Conservation (phyloP, 2,113 vertebrate genomes). For the Copsychus sechellarum region DNA sequence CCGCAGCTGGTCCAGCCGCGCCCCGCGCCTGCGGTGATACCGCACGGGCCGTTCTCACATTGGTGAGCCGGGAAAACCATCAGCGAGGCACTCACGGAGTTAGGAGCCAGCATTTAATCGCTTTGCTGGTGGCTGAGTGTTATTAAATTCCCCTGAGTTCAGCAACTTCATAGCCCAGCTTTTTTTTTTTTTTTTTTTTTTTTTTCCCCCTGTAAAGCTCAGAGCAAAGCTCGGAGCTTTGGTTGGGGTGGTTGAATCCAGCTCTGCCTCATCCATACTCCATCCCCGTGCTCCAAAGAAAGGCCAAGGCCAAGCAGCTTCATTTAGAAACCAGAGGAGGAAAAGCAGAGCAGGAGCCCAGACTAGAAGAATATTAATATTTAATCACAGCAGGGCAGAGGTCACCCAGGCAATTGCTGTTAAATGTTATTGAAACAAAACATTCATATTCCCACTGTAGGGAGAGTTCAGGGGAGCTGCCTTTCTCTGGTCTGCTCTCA, state of each 20-base stretch:
- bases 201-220: neutral
- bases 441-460: neutral
- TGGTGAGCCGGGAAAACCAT: neutral
- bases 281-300: neutral
- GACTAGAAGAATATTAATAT: constrained; percentile 54
- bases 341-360: neutral
- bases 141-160: constrained; percentile 35
- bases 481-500: neutral
- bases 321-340: neutral
- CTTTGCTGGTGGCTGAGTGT: constrained; percentile 9
- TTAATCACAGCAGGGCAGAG: constrained; percentile 49
- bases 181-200: neutral
- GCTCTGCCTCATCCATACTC: neutral
- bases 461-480: neutral
- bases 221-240: neutral
- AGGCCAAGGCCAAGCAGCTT: neutral
- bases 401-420: constrained; percentile 40
- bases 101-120: constrained; percentile 1
- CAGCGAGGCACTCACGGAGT: constrained; percentile 30
- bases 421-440: constrained; percentile 68
- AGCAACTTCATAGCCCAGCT: neutral
- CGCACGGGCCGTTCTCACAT: neutral
- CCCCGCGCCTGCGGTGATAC: neutral
- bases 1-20: neutral
- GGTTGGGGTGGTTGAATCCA: neutral